Base-by-base conservation (phyloP, 2,797 vertebrate species). In the Oreochromis mossambicus region DNA sequence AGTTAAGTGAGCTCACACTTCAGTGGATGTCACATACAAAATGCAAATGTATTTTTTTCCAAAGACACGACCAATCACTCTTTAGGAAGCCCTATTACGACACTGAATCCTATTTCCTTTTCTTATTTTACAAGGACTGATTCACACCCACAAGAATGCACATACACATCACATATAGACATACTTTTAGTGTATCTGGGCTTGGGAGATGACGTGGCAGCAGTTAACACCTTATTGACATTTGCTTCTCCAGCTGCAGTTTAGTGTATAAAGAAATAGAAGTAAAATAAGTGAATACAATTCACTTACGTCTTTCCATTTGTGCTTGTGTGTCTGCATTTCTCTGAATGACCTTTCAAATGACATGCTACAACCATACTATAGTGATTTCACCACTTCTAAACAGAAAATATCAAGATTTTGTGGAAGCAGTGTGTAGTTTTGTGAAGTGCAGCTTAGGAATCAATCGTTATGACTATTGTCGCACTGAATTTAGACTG, bases 211-310 rank as follows among this genome's bases (percentile, higher is more conserved):
- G 54, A 89, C 79, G 78, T 84, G 17, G 80, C 81, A 68, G 89
- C 91, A 95, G 94, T 94, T 95, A 95, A 93, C 88, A 92, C 83
- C 87, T 91, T 83, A 29, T 83, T 93, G 92, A 94, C 93, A 94
- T 93, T 93, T 94, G 84, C 85, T 78, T 86, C 86, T 86, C 88
- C 78, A 89, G 87, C 91, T 93, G 88, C 83, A 86, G 66, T 91
- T 75, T 73, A 85, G 85, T 87, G 86, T 88, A 84, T 87, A 83
- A 81, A 82, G 81, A 86, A 86, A 91, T 32, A 46, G 38, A 26
- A 87, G 81, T 58, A 82, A 86, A 80, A 87, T 9, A 80, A 88
- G 88, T 84, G 13, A 89, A 83, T 80, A 32, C 43, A 80, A 82
- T 88, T 61, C 21, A 79, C 85, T 79, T 32, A 84, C 36, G 51